Conservation (phyloP, 2,113 vertebrate species). For the Sander lucioperca region DNA sequence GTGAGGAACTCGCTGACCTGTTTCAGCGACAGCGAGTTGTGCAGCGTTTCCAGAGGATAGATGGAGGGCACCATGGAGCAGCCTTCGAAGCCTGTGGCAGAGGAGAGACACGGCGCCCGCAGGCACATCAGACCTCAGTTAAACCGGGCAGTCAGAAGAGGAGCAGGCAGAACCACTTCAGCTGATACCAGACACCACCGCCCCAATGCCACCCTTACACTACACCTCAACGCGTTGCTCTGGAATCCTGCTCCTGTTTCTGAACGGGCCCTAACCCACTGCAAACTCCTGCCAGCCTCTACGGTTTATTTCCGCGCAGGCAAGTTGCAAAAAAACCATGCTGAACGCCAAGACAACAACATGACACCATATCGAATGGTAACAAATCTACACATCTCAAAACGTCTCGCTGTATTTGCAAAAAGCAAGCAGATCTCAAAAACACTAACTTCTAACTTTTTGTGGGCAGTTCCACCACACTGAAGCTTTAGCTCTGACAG, state of each 20-base stretch:
- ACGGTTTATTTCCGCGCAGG: constrained; percentile 43
- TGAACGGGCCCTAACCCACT: constrained; percentile 1
- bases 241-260: constrained; percentile 34
- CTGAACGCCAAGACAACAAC: constrained; percentile 49
- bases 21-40: constrained; percentile 97
- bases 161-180: constrained; percentile 43
- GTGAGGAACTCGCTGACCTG: constrained; percentile 95
- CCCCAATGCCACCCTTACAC: constrained; percentile 20
- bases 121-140: constrained; percentile 57
- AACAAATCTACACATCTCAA: constrained; percentile 5
- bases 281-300: constrained; percentile 40
- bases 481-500: constrained; percentile 24
- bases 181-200: constrained; percentile 28
- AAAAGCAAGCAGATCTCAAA: constrained; percentile 55
- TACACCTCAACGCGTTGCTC: constrained; percentile 29
- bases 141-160: constrained; percentile 11
- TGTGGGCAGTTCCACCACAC: constrained; percentile 26
- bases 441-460: not conserved
- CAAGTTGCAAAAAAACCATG: constrained; percentile 64
- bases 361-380: constrained; percentile 25
- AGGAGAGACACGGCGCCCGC: constrained; percentile 69
- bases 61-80: constrained; percentile 99
- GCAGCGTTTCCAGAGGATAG: constrained; percentile 97
- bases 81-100: constrained; percentile 94
- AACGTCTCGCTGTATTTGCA: constrained; percentile 23